Evolutionary conservation across 1,140 invertebrate species (phyloP).

Genomic region (Drosophila hydei): DNA sequence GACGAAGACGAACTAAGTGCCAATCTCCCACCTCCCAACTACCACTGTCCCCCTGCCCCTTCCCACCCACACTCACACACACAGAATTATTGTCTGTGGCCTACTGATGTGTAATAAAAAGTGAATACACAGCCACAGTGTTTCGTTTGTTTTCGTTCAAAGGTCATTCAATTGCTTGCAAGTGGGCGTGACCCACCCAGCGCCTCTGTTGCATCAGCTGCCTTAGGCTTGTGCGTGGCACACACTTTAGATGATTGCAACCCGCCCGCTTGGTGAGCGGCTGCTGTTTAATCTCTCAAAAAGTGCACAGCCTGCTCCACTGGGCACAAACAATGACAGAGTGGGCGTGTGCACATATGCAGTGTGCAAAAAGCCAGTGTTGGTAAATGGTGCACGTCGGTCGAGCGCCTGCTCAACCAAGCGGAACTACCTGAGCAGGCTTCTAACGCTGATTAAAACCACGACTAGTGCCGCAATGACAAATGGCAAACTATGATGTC

Average conservation of each 20-base stretch:
- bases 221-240: constrained; percentile 1
- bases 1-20: no score
- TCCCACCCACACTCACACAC: no score
- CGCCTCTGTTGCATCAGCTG: constrained; percentile 12
- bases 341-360: constrained; percentile 19
- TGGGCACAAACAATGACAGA: constrained; percentile 63
- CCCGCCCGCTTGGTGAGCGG: neutral
- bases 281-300: constrained; percentile 54
- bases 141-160: neutral
- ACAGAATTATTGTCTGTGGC: constrained; percentile 12
- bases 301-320: constrained; percentile 49
- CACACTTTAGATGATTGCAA: constrained; percentile 74
- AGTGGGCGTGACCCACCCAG: constrained; percentile 41
- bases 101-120: constrained; percentile 28
- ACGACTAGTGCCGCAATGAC: constrained; percentile 48
- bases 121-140: constrained; percentile 13
- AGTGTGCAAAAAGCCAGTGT: constrained; percentile 47
- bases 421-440: constrained; percentile 48
- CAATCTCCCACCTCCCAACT: neutral
- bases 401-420: constrained; percentile 43
- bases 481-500: constrained; percentile 29
- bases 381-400: constrained; percentile 52
- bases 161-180: constrained; percentile 45
- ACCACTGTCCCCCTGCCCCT: neutral
- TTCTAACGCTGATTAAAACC: constrained; percentile 75